phyloP scores from a whole-genome alignment of 2,888 invertebrate species.

The Leucophenga montana region DNA sequence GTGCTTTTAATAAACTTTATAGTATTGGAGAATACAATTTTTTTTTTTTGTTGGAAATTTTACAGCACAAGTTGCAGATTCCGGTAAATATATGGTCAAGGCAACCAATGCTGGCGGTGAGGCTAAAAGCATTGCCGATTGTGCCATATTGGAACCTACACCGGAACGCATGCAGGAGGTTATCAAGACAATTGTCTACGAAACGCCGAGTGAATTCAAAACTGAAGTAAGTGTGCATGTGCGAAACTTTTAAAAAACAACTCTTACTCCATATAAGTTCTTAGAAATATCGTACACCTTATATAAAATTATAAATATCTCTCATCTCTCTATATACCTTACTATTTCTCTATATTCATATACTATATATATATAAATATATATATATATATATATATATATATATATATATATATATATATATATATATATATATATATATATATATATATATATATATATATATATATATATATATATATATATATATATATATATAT shows the following conservation, averaged over 20 bases:
- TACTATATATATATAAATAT: slow-evolving; percentile 39
- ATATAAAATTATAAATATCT: slow-evolving; percentile 1
- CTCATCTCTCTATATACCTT: slow-evolving; percentile 33
- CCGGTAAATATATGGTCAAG: slow-evolving; percentile 84
- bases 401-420: slow-evolving; percentile 43
- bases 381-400: slow-evolving; percentile 41
- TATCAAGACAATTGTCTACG: slow-evolving; percentile 79
- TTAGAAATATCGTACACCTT: slow-evolving; percentile 33
- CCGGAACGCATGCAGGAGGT: slow-evolving; percentile 81
- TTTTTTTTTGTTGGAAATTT: not conserved
- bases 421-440: slow-evolving; percentile 41
- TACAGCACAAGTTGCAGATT: slow-evolving; percentile 77
- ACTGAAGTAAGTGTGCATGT: slow-evolving; percentile 72
- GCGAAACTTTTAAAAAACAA: slow-evolving; percentile 56
- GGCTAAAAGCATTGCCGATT: slow-evolving; percentile 86
- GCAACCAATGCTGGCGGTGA: slow-evolving; percentile 86
- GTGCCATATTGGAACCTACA: slow-evolving; percentile 81
- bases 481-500: slow-evolving; percentile 40
- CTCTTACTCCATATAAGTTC: slow-evolving; percentile 17
- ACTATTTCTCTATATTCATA: slow-evolving; percentile 18
- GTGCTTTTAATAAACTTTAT: not conserved
- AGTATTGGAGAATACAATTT: too few species aligned
- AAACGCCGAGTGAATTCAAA: slow-evolving; percentile 70
- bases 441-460: slow-evolving; percentile 40
- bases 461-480: slow-evolving; percentile 30